phyloP scores from a whole-genome alignment of 2,888 invertebrate genomes.

The Scelioninae gen. 2 region DNA sequence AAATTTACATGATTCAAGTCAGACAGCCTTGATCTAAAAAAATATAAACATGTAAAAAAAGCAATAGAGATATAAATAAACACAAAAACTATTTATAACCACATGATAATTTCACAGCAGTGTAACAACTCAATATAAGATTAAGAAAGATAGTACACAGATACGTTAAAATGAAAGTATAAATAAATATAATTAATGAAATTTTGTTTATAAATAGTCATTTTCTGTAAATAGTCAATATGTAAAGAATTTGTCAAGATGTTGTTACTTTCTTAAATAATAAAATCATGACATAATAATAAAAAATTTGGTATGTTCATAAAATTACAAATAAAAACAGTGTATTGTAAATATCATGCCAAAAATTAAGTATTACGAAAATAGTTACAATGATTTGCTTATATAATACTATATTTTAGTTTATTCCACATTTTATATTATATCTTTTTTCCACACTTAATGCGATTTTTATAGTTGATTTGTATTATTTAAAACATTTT shows the following conservation, averaged over 20 bases:
- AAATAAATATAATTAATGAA: background rate
- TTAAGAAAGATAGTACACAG: background rate
- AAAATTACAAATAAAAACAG: background rate
- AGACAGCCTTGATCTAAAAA: conserved; percentile 28
- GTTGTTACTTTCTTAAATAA: background rate
- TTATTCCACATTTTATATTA: no score
- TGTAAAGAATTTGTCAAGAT: background rate
- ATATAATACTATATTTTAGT: no score
- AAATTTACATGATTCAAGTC: conserved; percentile 25
- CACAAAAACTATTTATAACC: background rate
- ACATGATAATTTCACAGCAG: background rate
- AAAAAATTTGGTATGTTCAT: background rate
- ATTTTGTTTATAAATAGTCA: background rate
- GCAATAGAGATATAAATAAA: conserved; percentile 13
- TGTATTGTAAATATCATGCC: background rate
- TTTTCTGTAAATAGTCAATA: background rate
- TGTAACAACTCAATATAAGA: background rate
- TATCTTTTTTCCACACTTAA: no score
- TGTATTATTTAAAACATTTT: no score
- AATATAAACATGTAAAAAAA: conserved; percentile 9
- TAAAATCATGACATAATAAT: background rate
- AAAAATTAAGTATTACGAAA: no score
- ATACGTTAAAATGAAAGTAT: background rate
- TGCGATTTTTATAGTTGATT: no score
- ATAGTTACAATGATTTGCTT: no score